Evolutionary conservation across 2,888 invertebrate species (phyloP), one percentile per base, ranked within the genome.

Genomic region (Celastrina argiolus): DNA sequence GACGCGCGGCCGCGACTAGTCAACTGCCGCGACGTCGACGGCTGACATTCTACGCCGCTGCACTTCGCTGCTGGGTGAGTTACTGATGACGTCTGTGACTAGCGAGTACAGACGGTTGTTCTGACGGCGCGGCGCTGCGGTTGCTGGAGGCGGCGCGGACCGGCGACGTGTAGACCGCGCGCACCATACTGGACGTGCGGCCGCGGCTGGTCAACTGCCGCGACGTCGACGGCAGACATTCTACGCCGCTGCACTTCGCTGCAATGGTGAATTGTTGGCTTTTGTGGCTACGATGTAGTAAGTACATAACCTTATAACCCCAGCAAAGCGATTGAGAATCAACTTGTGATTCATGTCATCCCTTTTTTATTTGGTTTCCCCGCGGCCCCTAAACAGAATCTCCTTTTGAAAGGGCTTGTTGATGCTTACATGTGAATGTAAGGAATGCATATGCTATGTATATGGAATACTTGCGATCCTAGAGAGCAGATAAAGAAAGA

Each of bases 171-270:
- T 97, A 97, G 73, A 94, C 96, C 36, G 96, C 96, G 0, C 94
- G 96, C 65, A 91, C 94, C 67, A 92, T 96, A 36, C 88, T 97
- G 18, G 93, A 94, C 69, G 92, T 94, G 4, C 93, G 95, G 81
- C 96, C 96, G 2, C 93, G 96, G 75, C 93, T 96, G 36, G 98
- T 99, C 42, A 99, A 98, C 90, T 98, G 98, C 78, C 93, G 98
- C 2, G 99, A 99, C 83, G 92, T 98, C 64, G 98, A 98, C 82
- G 99, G 98, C 0, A 88, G 97, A 65, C 96, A 97, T 80, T 98
- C 98, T 2, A 98, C 98, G 0, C 98, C 98, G 0, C 87, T 99
- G 72, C 99, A 99, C 85, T 99, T 99, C 86, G 99, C 98, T 51
- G 98, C 98, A 5, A 98, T n/a, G 98, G 88, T 88, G 26, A 76